Evolutionary conservation across 2,113 vertebrate species (phyloP), one percentile per base, ranked within the genome.

Genomic region (Halcyon senegalensis): DNA sequence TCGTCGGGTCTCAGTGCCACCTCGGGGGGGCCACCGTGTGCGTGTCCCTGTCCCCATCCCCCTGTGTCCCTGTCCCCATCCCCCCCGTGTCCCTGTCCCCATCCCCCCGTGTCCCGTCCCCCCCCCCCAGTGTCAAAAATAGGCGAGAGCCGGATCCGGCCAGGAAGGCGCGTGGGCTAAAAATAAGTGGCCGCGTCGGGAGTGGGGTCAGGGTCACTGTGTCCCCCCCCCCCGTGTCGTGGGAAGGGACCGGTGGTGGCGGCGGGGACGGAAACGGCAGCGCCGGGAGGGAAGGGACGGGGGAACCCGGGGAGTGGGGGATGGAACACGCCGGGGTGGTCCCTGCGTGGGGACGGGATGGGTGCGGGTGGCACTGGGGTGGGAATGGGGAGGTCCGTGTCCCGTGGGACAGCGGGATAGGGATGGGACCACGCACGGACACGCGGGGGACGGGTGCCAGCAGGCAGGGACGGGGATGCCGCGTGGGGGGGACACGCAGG

Each of bases 1-100:
- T 21, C 5, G 1, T 37, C 2, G 4, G 75, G 37, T 19, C 60
- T 53, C 48, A 4, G 30, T 9, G 1, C n/a, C 43, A 11, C 31
- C 50, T 23, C 20, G 24, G 20, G 30, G 19, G 21, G 39, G 31
- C 9, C 16, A 7, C 17, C 17, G 18, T 19, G 37, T 24, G 16
- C 13, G 37, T 33, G 56, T 33, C 43, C 31, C 43, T 16, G 48
- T 23, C 39, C 53, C 16, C 12, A 25, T 13, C 23, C 24, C 50
- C 50, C 50, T 7, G 35, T 35, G 35, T 35, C 35, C 35, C 35
- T 35, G 35, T 35, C 23, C 17, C 8, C 33, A n/a, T n/a, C 37
- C 28, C 58, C 39, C 77, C 25, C 31, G n/a, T n/a, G 16, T 10
- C 30, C 43, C 43, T 21, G 48, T 23, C 39, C 53, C 16, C 12